Percentiles rank a stretch among this genome's conserved stretches.
These are phyloP conservation scores for Channa striata DNA, from an alignment of 2,797 vertebrate species.

Conservation along the genomic window DNA sequence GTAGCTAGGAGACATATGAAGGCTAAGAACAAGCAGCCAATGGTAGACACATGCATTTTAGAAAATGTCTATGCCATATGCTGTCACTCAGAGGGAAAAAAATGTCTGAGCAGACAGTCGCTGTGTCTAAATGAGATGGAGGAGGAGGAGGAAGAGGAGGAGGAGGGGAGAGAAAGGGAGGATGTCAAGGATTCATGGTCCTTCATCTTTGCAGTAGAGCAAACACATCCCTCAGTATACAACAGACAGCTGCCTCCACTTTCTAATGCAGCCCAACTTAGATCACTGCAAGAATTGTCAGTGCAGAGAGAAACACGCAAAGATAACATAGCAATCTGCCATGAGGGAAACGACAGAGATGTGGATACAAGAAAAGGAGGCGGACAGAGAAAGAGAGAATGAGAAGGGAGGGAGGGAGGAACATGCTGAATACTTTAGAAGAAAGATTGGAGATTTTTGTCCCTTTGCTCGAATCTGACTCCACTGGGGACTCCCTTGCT, in stretches of 20 bases:
- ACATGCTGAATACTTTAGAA: slow-evolving; percentile 81
- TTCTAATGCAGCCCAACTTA: slow-evolving; percentile 99
- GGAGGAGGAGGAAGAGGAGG: slow-evolving; percentile 85
- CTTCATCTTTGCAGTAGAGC: slow-evolving; percentile 99
- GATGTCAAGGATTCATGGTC: slow-evolving; percentile 99
- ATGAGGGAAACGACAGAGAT: slow-evolving; percentile 84
- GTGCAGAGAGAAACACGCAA: slow-evolving; percentile 94
- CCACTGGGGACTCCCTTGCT: slow-evolving; percentile 91
- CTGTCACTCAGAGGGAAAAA: slow-evolving; percentile 93
- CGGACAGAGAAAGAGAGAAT: slow-evolving; percentile 51
- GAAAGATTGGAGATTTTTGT: slow-evolving; percentile 88
- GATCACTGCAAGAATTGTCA: slow-evolving; percentile 99
- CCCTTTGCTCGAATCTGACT: slow-evolving; percentile 90
- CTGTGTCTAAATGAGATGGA: slow-evolving; percentile 98
- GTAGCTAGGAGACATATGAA: slow-evolving; percentile 64
- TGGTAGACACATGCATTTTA: slow-evolving; percentile 78
- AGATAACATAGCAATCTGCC: slow-evolving; percentile 99
- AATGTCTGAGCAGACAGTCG: slow-evolving; percentile 95
- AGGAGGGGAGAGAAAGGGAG: slow-evolving; percentile 85
- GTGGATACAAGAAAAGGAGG: slow-evolving; percentile 70
- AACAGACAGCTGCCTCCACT: slow-evolving; percentile 99
- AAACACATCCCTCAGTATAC: slow-evolving; percentile 98
- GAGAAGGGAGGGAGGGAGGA: slow-evolving; percentile 58
- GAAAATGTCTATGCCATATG: slow-evolving; percentile 91
- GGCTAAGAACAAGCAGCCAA: slow-evolving; percentile 69